A percentile compares a stretch with the other conserved stretches of the same genome.
These are phyloP conservation scores for Henicopernis longicauda DNA, from an alignment of 2,113 vertebrate species.

Conservation along the genomic window DNA sequence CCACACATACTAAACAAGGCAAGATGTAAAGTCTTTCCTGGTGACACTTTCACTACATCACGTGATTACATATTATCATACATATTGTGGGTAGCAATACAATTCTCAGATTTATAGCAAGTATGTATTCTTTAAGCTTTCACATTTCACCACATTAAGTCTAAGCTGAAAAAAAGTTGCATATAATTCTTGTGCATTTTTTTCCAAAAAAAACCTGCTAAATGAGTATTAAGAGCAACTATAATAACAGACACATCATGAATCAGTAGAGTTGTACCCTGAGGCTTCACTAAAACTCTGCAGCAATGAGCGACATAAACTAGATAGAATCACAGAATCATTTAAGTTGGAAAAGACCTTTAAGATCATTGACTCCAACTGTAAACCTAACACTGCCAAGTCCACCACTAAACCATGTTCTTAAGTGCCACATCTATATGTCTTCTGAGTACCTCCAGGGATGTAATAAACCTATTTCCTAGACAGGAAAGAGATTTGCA, in stretches of 20 bases:
- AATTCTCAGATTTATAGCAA: not conserved
- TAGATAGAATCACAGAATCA: not conserved
- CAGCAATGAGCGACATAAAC: not conserved
- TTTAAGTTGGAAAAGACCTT: not conserved
- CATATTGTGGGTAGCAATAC: fast-evolving
- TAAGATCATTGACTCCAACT: not conserved
- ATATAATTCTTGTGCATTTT: not conserved
- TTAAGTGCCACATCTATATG: too few species aligned
- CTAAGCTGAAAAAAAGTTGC: not conserved
- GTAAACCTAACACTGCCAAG: not conserved
- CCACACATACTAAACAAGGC: not conserved
- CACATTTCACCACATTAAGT: not conserved
- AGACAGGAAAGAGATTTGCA: not conserved
- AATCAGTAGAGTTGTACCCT: not conserved
- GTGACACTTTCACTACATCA: not conserved
- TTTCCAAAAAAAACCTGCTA: not conserved
- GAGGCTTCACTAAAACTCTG: not conserved
- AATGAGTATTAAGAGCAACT: not conserved
- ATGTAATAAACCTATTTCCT: not conserved
- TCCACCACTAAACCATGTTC: not conserved
- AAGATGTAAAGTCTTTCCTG: not conserved
- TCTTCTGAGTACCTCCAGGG: not conserved
- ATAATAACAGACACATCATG: not conserved
- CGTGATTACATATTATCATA: too few species aligned
- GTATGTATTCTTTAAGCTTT: not conserved